These are phyloP conservation scores for Andrena flavipes DNA, from an alignment of 2,888 invertebrate species.

Conservation along the genomic window DNA sequence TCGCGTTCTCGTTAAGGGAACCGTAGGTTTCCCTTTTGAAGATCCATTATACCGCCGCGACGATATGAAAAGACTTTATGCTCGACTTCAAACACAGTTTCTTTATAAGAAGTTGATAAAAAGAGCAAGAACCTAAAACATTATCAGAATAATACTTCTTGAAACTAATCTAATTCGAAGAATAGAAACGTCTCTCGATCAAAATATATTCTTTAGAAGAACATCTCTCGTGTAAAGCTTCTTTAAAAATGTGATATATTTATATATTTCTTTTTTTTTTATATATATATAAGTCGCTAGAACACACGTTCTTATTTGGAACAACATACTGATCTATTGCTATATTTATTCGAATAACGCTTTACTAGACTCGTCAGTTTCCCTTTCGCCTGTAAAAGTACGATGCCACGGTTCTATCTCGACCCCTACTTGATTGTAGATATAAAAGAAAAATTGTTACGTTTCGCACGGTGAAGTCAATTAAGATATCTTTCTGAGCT, in stretches of 20 bases:
- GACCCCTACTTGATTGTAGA: neutral
- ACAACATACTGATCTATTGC: conserved; percentile 77
- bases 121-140: conserved; percentile 31
- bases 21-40: conserved; percentile 9
- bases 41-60: conserved; percentile 23
- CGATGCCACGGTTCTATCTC: conserved; percentile 3
- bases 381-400: conserved; percentile 12
- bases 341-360: conserved; percentile 61
- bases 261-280: conserved; percentile 8
- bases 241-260: conserved; percentile 48
- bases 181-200: conserved; percentile 67
- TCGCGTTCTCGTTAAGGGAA: conserved; percentile 44
- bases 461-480: neutral
- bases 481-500: neutral
- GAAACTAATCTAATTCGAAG: conserved; percentile 73
- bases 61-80: conserved; percentile 24
- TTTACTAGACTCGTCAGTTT: conserved; percentile 38
- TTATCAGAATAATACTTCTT: conserved; percentile 60
- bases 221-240: conserved; percentile 64
- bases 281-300: conserved; percentile 58
- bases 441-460: conserved; percentile 9
- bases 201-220: conserved; percentile 66
- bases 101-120: conserved; percentile 11
- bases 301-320: conserved; percentile 77
- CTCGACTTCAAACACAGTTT: conserved; percentile 23